These are phyloP conservation scores for Aleadryas rufinucha DNA, from an alignment of 2,113 vertebrate species.

Conservation along the genomic window DNA sequence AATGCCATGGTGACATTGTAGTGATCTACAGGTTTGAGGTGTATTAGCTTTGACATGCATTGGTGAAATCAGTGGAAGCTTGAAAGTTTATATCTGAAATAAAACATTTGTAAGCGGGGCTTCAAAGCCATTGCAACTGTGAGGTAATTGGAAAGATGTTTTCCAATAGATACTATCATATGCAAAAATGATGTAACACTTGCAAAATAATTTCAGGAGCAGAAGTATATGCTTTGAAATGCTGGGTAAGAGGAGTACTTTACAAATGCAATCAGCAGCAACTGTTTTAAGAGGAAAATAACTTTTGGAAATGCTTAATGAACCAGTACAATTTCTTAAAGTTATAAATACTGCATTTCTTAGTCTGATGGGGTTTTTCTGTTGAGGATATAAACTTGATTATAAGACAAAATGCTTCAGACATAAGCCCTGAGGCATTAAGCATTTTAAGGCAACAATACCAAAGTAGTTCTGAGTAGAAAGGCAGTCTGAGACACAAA, in stretches of 20 bases:
- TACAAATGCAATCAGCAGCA: neutral
- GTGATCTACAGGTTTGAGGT: neutral
- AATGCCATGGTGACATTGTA: neutral
- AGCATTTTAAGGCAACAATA: neutral
- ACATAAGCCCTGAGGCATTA: neutral
- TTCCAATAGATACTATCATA: neutral
- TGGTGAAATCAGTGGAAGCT: neutral
- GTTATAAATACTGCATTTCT: neutral
- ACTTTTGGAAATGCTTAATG: neutral
- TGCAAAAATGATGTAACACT: neutral
- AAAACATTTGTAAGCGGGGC: neutral
- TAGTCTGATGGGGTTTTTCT: neutral
- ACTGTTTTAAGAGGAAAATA: neutral
- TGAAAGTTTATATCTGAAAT: neutral
- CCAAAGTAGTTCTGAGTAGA: neutral
- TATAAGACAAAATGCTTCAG: neutral
- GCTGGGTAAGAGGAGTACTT: neutral
- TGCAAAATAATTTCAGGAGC: neutral
- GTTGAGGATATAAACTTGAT: neutral
- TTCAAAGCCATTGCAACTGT: neutral
- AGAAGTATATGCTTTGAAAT: neutral
- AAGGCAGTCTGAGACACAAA: neutral
- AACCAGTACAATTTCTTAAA: neutral
- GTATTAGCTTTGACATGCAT: neutral
- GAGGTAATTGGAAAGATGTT: neutral